Conservation (phyloP, 2,888 invertebrate species). For the Epistrophe grossulariae region DNA sequence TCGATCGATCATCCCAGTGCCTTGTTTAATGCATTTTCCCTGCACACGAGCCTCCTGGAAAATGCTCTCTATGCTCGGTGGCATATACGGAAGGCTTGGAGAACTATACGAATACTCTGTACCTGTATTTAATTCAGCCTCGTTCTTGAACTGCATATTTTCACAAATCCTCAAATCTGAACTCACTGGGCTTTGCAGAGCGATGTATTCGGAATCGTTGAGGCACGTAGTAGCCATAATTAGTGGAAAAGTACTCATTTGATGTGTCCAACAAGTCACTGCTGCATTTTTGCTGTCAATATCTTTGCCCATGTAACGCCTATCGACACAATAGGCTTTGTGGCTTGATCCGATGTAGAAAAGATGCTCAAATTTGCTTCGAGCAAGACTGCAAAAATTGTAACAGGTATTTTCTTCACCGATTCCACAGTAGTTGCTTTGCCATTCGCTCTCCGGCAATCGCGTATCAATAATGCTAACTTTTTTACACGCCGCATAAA, state of each 20-base stretch:
- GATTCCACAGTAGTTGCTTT: conserved; percentile 50
- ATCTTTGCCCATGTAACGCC: conserved; percentile 78
- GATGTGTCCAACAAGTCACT: conserved; percentile 80
- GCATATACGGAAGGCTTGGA: conserved; percentile 79
- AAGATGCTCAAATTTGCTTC: conserved; percentile 79
- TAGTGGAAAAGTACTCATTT: conserved; percentile 79
- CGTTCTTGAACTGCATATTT: conserved; percentile 67
- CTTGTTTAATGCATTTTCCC: conserved; percentile 78
- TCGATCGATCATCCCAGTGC: conserved; percentile 78
- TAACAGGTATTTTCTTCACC: conserved; percentile 77
- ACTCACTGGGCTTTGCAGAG: conserved; percentile 78
- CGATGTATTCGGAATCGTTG: conserved; percentile 79
- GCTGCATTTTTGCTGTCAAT: conserved; percentile 64
- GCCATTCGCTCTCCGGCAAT: conserved; percentile 77
- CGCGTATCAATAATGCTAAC: conserved; percentile 80
- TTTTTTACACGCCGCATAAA: conserved; percentile 79
- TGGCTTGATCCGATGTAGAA: conserved; percentile 81
- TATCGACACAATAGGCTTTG: conserved; percentile 80
- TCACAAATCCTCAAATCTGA: conserved; percentile 81
- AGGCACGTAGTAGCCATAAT: conserved; percentile 78
- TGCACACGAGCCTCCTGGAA: conserved; percentile 76
- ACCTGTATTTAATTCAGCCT: background rate
- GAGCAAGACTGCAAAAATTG: conserved; percentile 78
- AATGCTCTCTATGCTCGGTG: conserved; percentile 78
- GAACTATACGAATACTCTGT: conserved; percentile 76